A percentile compares a stretch with the other conserved stretches of the same genome.
These are phyloP conservation scores for Allochrocebus solatus DNA, from an alignment of 2,797 vertebrate genomes.

Conservation along the genomic window DNA sequence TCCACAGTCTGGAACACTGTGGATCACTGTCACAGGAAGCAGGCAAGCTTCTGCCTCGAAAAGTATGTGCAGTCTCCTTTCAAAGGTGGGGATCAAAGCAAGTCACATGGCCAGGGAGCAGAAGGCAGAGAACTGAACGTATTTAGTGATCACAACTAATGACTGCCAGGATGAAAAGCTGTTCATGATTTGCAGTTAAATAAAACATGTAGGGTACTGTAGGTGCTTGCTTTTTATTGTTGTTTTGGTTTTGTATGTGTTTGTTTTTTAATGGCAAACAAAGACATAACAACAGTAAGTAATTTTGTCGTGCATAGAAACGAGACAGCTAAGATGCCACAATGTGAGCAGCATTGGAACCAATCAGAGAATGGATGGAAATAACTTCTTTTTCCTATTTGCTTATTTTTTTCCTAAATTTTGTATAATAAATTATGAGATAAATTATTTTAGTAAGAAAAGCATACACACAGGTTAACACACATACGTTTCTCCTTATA, in stretches of 20 bases:
- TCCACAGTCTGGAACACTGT: not conserved
- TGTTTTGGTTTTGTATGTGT: not conserved
- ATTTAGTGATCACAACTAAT: not conserved
- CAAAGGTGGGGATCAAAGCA: not conserved
- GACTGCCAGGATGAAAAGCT: not conserved
- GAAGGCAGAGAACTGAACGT: not conserved
- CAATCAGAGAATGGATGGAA: not conserved
- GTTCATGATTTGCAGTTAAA: not conserved
- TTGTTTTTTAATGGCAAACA: not conserved
- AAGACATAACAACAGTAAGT: not conserved
- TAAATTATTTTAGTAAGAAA: not conserved
- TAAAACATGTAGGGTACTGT: not conserved
- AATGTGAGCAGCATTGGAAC: not conserved
- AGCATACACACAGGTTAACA: not conserved
- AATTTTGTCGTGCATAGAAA: not conserved
- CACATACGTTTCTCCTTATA: not conserved
- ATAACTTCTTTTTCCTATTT: not conserved
- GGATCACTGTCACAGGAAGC: not conserved
- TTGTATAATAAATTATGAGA: not conserved
- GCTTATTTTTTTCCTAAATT: not conserved
- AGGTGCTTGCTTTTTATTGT: not conserved
- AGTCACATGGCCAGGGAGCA: not conserved
- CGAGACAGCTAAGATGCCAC: not conserved
- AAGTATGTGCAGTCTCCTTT: not conserved
- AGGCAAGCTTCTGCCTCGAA: not conserved